Evolutionary conservation across 2,888 invertebrate species (phyloP).

Genomic region (Drosophila nr. fundita): DNA sequence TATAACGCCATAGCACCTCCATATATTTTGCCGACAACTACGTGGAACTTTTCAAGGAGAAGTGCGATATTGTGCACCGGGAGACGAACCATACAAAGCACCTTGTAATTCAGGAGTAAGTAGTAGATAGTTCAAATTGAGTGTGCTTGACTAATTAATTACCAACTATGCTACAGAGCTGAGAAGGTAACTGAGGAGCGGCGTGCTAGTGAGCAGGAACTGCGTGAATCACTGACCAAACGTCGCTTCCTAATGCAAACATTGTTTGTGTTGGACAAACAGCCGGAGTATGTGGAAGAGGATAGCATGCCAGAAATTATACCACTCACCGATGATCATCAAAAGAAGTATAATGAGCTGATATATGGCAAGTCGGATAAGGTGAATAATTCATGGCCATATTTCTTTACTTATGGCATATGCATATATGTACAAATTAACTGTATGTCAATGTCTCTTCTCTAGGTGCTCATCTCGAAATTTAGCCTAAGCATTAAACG

Average conservation of each 20-base stretch:
- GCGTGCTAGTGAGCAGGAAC: constrained; percentile 85
- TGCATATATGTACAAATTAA: background rate
- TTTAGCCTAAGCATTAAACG: constrained; percentile 89
- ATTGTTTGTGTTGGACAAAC: constrained; percentile 86
- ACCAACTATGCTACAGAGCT: constrained; percentile 54
- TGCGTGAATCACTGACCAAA: constrained; percentile 84
- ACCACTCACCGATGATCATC: constrained; percentile 89
- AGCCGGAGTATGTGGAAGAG: constrained; percentile 83
- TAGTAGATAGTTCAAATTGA: background rate
- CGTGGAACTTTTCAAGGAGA: constrained; percentile 18
- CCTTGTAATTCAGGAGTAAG: constrained; percentile 42
- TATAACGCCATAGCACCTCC: constrained; percentile 29
- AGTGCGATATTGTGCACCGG: constrained; percentile 1
- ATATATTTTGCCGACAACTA: constrained; percentile 45
- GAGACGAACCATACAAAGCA: constrained; percentile 18
- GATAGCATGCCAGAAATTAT: constrained; percentile 86
- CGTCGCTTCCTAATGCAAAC: constrained; percentile 75
- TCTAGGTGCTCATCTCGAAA: constrained; percentile 83
- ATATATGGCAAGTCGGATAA: constrained; percentile 88
- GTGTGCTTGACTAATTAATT: background rate
- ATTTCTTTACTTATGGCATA: background rate
- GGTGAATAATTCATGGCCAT: constrained; percentile 82
- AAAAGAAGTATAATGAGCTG: constrained; percentile 87
- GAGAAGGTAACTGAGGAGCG: constrained; percentile 73
- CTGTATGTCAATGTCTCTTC: constrained; percentile 2